Conservation (phyloP, 1,140 invertebrate species). For the Orius insidiosus region DNA sequence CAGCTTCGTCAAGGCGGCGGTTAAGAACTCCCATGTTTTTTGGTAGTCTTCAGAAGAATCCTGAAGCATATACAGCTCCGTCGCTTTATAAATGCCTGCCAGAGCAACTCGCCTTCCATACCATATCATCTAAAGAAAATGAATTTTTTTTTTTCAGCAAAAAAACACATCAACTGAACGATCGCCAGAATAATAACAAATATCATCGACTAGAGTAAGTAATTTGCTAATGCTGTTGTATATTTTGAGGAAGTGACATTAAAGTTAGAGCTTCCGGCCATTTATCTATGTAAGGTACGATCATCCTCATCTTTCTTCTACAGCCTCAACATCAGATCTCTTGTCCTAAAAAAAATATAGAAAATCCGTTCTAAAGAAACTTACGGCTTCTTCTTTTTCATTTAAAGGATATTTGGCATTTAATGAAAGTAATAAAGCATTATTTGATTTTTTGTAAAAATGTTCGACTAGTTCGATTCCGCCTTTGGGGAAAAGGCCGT, state of each 20-base stretch:
- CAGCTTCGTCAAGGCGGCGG: constrained; percentile 51
- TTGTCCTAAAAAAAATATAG: constrained; percentile 18
- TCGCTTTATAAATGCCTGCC: constrained; percentile 70
- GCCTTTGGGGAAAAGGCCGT: constrained; percentile 66
- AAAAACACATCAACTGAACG: constrained; percentile 66
- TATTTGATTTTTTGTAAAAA: constrained; percentile 62
- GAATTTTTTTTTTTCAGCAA: no score
- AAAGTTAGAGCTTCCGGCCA: constrained; percentile 75
- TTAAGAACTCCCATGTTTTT: constrained; percentile 68
- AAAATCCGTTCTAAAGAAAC: no score
- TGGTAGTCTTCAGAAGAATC: constrained; percentile 52
- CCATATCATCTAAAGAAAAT: constrained; percentile 90
- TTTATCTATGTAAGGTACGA: constrained; percentile 56
- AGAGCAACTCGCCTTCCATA: constrained; percentile 68
- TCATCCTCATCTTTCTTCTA: constrained; percentile 62
- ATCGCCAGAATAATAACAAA: constrained; percentile 81
- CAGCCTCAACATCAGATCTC: constrained; percentile 37
- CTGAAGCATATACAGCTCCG: constrained; percentile 76
- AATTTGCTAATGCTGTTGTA: constrained; percentile 56
- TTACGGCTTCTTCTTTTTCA: no score
- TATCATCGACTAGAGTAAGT: constrained; percentile 66
- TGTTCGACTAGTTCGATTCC: constrained; percentile 68
- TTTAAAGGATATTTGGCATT: no score
- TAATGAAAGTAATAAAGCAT: no score
- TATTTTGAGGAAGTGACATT: constrained; percentile 59